Base-by-base conservation (phyloP, 2,113 vertebrate species). In the Rhadina sibilatrix region DNA sequence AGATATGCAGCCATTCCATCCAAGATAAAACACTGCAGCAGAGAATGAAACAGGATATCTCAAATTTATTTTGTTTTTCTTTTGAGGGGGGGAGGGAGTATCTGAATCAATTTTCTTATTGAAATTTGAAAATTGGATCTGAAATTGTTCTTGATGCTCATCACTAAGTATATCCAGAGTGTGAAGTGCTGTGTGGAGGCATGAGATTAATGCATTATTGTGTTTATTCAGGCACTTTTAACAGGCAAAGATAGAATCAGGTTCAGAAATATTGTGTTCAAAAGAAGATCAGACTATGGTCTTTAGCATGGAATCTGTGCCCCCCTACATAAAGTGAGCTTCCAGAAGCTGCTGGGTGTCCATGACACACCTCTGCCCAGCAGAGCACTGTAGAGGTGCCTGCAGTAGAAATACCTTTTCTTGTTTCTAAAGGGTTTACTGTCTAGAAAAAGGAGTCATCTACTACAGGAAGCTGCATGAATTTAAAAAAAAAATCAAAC, bases 31-130 rank as follows among this genome's bases (percentile, higher is more conserved):
- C 28, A 35, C 16, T 40, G 14, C 27, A 30, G 56, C 30, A 71
- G 18, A 93, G 23, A 35, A 66, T 53, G 47, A 25, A 77, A 31
- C 38, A 57, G 7, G 18, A 16, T 38, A 50, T 40, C 20, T 82
- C 40, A 31, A 46, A 54, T 42, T 61, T 42, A 2, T 54, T 93
- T 44, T 42, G 2, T 27, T 53, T 90, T 6, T 31, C 17, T 74
- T 74, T n/a, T 3, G 0, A 4, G 2, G 37, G 37, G 37, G 37
- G 37, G 12, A 4, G 5, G 4, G 0, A 1, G n/a, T 84, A 66
- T 23, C 15, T 75, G 46, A 49, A 78, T 27, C 20, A 71, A 2
- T 82, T 50, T 82, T 82, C 24, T 44, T 76, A 52, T 5, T 53
- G 78, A 84, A 93, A 82, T n/a, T n/a, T n/a, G n/a, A n/a, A n/a